phyloP scores from a whole-genome alignment of 2,797 vertebrate genomes.

The Neopelma chrysocephalum region DNA sequence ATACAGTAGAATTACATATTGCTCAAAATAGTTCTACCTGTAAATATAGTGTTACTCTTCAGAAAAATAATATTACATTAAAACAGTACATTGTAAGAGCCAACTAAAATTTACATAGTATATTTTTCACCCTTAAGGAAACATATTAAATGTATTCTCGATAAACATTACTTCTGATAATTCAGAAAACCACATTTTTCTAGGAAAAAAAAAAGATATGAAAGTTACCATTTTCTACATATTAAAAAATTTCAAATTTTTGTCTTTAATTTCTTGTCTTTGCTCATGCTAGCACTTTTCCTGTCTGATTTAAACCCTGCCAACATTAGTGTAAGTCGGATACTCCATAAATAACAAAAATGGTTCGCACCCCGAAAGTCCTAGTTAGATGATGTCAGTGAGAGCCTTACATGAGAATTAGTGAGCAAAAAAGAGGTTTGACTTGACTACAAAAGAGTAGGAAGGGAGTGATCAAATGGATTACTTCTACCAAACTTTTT shows the following conservation, averaged over 20 bases:
- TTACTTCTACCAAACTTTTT: background rate
- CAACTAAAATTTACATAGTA: background rate
- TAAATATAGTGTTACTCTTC: background rate
- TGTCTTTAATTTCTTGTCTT: background rate
- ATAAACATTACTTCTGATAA: background rate
- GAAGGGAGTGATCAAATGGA: background rate
- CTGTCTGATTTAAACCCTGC: background rate
- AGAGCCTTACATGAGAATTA: background rate
- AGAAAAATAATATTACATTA: background rate
- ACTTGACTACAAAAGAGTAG: background rate
- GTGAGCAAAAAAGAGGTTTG: background rate
- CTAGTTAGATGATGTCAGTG: background rate
- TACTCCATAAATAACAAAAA: conserved; percentile 16
- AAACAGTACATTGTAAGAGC: background rate
- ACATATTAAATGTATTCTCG: background rate
- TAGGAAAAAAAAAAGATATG: background rate
- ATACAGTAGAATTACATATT: background rate
- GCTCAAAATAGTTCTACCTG: background rate
- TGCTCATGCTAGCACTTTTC: background rate
- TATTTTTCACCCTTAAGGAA: background rate
- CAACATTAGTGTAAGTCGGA: background rate
- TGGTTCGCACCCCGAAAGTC: background rate
- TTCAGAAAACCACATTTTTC: background rate
- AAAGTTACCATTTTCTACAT: background rate
- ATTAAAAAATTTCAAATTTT: background rate